These are phyloP conservation scores for Eupithecia pulchellata DNA, from an alignment of 2,888 invertebrate species.

Conservation along the genomic window DNA sequence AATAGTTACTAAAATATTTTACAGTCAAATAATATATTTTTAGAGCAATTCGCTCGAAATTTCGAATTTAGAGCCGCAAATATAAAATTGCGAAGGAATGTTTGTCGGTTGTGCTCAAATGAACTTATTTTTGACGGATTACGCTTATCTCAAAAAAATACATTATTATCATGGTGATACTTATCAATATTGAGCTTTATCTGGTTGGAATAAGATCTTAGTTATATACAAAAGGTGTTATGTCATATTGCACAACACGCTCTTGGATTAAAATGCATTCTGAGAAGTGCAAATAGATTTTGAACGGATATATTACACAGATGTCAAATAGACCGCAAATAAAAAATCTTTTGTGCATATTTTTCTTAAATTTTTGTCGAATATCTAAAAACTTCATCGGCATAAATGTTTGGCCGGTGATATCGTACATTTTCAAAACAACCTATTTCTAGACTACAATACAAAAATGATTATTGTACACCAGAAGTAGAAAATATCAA, in stretches of 20 bases:
- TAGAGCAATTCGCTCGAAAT: conserved; percentile 11
- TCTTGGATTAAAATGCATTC: conserved; percentile 27
- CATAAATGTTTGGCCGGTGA: neutral
- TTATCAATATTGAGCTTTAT: neutral
- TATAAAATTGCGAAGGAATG: conserved; percentile 16
- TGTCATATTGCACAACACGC: conserved; percentile 33
- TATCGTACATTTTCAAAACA: neutral
- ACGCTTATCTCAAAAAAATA: neutral
- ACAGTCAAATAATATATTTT: neutral
- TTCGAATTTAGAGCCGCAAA: conserved; percentile 10
- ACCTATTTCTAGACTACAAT: no score
- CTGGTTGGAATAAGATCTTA: neutral
- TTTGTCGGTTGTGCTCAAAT: conserved; percentile 29
- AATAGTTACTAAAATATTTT: conserved; percentile 6
- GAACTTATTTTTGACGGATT: conserved; percentile 18
- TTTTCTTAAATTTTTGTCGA: neutral
- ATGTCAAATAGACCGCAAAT: conserved; percentile 38
- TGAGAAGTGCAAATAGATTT: conserved; percentile 37
- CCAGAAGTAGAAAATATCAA: no score
- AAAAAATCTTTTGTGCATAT: neutral
- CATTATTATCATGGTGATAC: neutral
- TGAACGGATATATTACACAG: conserved; percentile 54
- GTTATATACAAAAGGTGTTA: neutral
- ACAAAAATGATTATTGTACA: no score
- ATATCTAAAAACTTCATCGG: neutral